Percentiles rank a stretch among this genome's conserved stretches.
Conservation (phyloP, 2,888 invertebrate species). For the Cerceris rybyensis region DNA sequence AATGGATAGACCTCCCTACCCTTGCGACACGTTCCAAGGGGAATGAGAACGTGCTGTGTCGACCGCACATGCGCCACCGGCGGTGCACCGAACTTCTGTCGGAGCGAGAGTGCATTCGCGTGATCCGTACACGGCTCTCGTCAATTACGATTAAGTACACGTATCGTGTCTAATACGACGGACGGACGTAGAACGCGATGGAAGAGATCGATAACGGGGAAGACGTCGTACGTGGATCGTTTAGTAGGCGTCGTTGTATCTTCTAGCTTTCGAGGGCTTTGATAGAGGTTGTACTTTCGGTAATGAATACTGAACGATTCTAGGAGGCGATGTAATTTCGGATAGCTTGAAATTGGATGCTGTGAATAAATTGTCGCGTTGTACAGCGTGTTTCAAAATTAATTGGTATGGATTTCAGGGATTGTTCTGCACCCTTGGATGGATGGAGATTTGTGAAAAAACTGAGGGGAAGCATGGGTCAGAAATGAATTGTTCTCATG, state of each 20-base stretch:
- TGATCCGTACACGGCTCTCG: slow-evolving; percentile 73
- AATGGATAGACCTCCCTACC: slow-evolving; percentile 49
- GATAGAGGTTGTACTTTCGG: not conserved
- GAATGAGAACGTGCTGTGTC: slow-evolving; percentile 2
- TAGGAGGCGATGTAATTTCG: no score
- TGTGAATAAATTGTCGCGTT: no score
- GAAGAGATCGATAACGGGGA: slow-evolving; percentile 50
- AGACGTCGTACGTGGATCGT: slow-evolving; percentile 53
- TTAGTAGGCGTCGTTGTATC: slow-evolving; percentile 46
- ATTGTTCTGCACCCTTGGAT: no score
- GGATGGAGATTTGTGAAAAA: no score
- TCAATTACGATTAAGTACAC: slow-evolving; percentile 79
- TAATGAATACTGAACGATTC: not conserved
- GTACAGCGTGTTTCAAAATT: no score
- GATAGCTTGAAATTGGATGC: no score
- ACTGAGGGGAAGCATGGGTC: no score
- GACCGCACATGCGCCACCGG: slow-evolving; percentile 50
- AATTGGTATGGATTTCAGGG: no score
- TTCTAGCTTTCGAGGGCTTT: not conserved
- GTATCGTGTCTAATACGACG: slow-evolving; percentile 70
- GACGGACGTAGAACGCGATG: slow-evolving; percentile 67
- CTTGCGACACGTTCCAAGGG: not conserved
- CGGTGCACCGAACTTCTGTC: slow-evolving; percentile 30
- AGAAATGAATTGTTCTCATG: no score
- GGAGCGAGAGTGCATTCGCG: slow-evolving; percentile 64